A percentile compares a stretch with the other conserved stretches of the same genome.
Conservation (phyloP, 2,888 invertebrate species). For the Apodemia zela region DNA sequence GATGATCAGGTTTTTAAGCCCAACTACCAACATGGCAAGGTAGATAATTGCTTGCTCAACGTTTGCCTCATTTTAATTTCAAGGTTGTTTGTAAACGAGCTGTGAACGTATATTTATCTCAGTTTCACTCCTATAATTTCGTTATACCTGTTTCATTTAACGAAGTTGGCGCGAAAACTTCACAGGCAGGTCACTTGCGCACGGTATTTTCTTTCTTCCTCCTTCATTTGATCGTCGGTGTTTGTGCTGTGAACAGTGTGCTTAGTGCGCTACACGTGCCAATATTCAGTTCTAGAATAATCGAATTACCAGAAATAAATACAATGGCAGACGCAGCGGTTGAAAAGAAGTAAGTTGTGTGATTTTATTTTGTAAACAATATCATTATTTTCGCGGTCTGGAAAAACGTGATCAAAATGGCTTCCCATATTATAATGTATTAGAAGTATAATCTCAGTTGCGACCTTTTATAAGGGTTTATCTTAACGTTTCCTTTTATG, state of each 20-base stretch:
- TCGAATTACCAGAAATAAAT: constrained; percentile 32
- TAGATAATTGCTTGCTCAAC: constrained; percentile 48
- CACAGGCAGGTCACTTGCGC: constrained; percentile 47
- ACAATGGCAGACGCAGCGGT: constrained; percentile 86
- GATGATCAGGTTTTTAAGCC: constrained; percentile 47
- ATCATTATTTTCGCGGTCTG: constrained; percentile 68
- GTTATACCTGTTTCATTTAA: constrained; percentile 41
- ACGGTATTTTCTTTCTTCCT: constrained; percentile 63
- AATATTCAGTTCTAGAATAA: constrained; percentile 46
- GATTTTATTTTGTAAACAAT: constrained; percentile 34
- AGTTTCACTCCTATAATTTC: constrained; percentile 33
- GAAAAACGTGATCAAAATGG: constrained; percentile 79
- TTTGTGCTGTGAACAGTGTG: constrained; percentile 73
- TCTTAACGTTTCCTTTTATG: not conserved
- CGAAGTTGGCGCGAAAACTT: constrained; percentile 56
- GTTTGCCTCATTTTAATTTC: constrained; percentile 46
- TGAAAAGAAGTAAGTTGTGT: constrained; percentile 83
- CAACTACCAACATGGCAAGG: constrained; percentile 46
- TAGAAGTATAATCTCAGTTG: not conserved
- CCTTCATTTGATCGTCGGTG: constrained; percentile 75
- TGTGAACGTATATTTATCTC: constrained; percentile 42
- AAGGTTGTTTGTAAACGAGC: constrained; percentile 58
- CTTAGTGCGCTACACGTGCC: constrained; percentile 70
- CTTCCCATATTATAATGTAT: constrained; percentile 60
- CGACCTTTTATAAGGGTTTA: not conserved